Evolutionary conservation across 2,113 vertebrate species (phyloP).

Genomic region (Gavia stellata): DNA sequence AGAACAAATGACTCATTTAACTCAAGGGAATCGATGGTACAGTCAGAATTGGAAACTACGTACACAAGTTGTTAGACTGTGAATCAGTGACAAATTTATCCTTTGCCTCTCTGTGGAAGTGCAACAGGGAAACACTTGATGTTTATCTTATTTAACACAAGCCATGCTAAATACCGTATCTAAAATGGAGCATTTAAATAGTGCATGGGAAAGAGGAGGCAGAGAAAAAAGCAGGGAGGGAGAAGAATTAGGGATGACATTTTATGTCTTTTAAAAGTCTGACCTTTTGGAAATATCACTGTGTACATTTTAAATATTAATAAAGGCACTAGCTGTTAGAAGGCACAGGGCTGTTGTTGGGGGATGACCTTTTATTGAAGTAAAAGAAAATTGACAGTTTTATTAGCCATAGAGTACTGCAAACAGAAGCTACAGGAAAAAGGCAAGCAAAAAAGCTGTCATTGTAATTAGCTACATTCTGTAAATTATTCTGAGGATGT

Average conservation of each 20-base stretch:
- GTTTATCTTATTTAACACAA: conserved; percentile 46
- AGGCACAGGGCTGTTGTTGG: conserved; percentile 71
- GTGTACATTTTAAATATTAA: conserved; percentile 97
- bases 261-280: conserved; percentile 81
- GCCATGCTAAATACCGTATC: conserved; percentile 41
- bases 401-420: conserved; percentile 67
- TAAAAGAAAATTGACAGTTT: conserved; percentile 79
- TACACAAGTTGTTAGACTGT: background rate
- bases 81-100: conserved; percentile 9
- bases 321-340: conserved; percentile 78
- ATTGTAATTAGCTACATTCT: conserved; percentile 60
- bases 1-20: conserved; percentile 35
- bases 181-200: conserved; percentile 17
- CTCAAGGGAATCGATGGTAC: background rate
- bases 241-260: conserved; percentile 72
- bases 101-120: background rate
- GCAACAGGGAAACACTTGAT: background rate
- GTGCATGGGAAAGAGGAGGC: background rate
- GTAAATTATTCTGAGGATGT: conserved; percentile 21
- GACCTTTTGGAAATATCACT: conserved; percentile 96
- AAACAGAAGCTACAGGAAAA: conserved; percentile 45
- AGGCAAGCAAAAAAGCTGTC: conserved; percentile 37
- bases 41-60: background rate
- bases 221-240: background rate
- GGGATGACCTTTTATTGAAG: conserved; percentile 79